Evolutionary conservation across 2,113 vertebrate genomes (phyloP).

Genomic region (Melanocharis versteri): DNA sequence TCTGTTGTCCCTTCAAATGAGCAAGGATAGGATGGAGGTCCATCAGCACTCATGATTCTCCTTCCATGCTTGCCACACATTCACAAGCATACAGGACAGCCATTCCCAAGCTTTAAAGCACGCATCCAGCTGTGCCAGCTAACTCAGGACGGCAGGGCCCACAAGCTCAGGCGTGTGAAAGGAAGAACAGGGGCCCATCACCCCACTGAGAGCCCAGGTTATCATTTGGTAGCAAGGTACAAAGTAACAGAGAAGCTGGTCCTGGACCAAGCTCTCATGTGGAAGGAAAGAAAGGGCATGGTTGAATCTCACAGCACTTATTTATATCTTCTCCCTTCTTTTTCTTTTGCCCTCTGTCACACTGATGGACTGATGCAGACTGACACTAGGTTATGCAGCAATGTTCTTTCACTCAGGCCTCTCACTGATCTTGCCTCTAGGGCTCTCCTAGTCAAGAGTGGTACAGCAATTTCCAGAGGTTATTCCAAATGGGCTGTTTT

Average conservation of each 20-base stretch:
- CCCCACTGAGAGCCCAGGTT: neutral
- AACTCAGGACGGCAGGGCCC: neutral
- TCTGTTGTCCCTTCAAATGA: neutral
- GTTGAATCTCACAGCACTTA: neutral
- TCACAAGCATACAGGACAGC: neutral
- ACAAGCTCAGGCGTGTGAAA: neutral
- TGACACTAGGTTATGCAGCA: neutral
- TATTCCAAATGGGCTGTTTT: slow-evolving; percentile 18
- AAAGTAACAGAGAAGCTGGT: neutral
- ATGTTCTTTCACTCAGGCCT: neutral
- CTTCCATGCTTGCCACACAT: neutral
- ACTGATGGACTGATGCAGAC: neutral
- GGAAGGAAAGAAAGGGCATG: neutral
- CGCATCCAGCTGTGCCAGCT: neutral
- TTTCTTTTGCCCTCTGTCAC: neutral
- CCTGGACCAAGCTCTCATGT: neutral
- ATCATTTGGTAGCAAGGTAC: neutral
- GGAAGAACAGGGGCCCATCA: neutral
- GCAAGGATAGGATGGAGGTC: neutral
- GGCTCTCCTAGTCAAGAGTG: neutral
- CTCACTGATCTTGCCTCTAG: neutral
- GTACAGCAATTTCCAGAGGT: slow-evolving; percentile 18
- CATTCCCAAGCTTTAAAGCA: neutral
- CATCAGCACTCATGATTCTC: neutral
- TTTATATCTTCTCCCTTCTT: neutral